Evolutionary conservation across 2,888 invertebrate species (phyloP), one percentile per base, ranked within the genome.

Genomic region (Ornithoptera alexandrae): DNA sequence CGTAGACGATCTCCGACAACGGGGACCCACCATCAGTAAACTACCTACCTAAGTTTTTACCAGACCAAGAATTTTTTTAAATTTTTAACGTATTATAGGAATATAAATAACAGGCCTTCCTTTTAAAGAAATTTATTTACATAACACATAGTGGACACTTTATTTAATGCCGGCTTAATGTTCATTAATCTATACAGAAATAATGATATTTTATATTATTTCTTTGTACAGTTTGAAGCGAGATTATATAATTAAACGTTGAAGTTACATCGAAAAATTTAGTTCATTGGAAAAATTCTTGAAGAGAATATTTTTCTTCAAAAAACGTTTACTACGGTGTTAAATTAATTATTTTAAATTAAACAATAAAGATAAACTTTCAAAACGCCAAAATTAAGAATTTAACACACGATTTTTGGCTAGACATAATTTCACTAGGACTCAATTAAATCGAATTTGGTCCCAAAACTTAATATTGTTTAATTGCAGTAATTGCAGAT

Each of bases 381-480:
- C 0, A 46, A 53, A n/a, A n/a, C n/a, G 53, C 53, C n/a, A 2
- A 53, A 53, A 6, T n/a, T n/a, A n/a, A 53, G 2, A n/a, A 53
- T n/a, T 60, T 4, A 59, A 59, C 7, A 36, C n/a, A 57, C 46
- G 1, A 24, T 53, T 66, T 61, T 30, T 62, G 46, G 18, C n/a
- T 7, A n/a, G 3, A 53, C 53, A n/a, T 53, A 18, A 53, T n/a
- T 53, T 53, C 53, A 53, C 65, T 65, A 50, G 69, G 69, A 62
- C 67, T 67, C 67, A 53, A 59, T 67, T 70, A 57, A 63, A 62
- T 66, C 62, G 59, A 63, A 70, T 63, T 70, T 70, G 70, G 70
- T 70, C 70, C 70, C 70, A 59, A 56, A 66, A 56, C 66, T 64
- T 46, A 68, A 68, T 62, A 58, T 61, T 42, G 42, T 67, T 63